Evolutionary conservation across 2,888 invertebrate genomes (phyloP), one percentile per base, ranked within the genome.

Genomic region (Aplocera efformata): DNA sequence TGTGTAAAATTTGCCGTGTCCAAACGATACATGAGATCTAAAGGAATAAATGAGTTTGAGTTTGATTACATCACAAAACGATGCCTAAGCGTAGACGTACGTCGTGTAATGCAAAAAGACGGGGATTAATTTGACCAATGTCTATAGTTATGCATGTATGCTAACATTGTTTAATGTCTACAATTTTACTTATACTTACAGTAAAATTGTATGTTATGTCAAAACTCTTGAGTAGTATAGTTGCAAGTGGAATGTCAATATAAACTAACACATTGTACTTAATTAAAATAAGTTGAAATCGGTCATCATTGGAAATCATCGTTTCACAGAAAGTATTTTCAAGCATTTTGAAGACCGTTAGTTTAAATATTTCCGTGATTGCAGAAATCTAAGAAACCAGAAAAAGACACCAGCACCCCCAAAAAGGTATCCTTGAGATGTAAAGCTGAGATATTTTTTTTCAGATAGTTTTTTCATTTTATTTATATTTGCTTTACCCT

Each of bases 321-420:
- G 5, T 5, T 2, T 17, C 5, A 17, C 13, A 17, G 2, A 17
- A 3, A 23, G 32, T 36, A 27, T 28, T 13, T n/a, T n/a, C 7
- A 25, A 20, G 20, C 22, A 7, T 7, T 17, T 17, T 17, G 10
- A 5, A 8, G 33, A 35, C 48, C 47, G 62, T 63, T 68, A 58
- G 69, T 57, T 57, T 67, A 65, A 67, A 66, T 56, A 52, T 57
- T 72, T 74, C 48, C 64, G 61, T 79, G 64, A 71, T 92, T 92
- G 67, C 92, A 94, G 94, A 94, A 93, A 90, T 94, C 94, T 88
- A 92, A 92, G 91, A 93, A 92, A 90, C 90, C 90, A 74, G 93
- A 92, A 82, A 93, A 91, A 90, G 91, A 81, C 89, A 91, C 88
- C 73, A 89, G 90, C 73, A 92, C 92, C 72, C 92, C 93, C 63